These are phyloP conservation scores for Capreolus pygargus DNA, from an alignment of 2,113 vertebrate species.

Conservation along the genomic window DNA sequence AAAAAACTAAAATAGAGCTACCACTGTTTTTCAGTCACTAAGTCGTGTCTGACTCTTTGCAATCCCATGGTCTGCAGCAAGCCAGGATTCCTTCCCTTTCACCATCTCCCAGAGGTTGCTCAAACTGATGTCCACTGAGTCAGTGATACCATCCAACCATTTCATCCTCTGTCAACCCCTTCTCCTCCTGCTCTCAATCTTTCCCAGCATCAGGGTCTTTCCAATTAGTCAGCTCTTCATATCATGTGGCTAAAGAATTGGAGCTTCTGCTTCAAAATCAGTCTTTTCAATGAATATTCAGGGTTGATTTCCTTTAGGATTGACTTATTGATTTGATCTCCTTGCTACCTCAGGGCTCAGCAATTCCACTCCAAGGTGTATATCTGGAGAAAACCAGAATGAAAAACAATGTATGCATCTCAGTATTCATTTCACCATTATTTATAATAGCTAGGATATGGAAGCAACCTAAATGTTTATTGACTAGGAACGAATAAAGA, in stretches of 20 bases:
- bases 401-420: not conserved
- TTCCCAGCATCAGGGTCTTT: not conserved
- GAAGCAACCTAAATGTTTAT: not conserved
- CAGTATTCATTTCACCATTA: not conserved
- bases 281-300: not conserved
- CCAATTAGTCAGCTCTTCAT: rapidly evolving
- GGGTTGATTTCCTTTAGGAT: not conserved
- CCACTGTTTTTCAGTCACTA: not conserved
- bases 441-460: not conserved
- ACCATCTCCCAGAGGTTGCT: not conserved
- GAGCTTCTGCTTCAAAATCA: not conserved
- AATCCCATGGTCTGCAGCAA: not conserved
- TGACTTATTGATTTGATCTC: not conserved
- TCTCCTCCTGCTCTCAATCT: not conserved
- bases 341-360: not conserved
- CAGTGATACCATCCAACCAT: not conserved
- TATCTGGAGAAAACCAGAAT: not conserved
- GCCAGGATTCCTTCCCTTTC: not conserved
- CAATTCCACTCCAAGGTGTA: not conserved
- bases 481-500: not conserved
- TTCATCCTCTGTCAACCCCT: not conserved
- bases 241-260: not conserved
- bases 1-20: not conserved
- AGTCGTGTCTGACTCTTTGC: not conserved
- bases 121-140: not conserved